Evolutionary conservation across 2,888 invertebrate genomes (phyloP), one percentile per base, ranked within the genome.

Genomic region (Camponotus fellah): DNA sequence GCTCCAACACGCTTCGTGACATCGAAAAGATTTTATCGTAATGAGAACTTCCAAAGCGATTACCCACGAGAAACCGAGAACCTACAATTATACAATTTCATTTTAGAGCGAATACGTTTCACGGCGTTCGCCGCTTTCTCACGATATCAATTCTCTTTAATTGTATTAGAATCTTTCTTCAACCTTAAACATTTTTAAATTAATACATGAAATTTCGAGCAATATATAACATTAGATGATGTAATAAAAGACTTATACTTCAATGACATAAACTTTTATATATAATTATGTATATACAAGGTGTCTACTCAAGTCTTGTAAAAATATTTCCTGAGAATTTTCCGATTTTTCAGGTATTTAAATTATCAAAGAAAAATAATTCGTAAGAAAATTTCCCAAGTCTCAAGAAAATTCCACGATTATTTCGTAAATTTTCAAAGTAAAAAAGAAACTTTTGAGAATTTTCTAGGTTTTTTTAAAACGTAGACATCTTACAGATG

Each of bases 1-100:
- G 69, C 60, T 34, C 34, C 34, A 71, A 60, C 21, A 34, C 17
- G 71, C 79, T 79, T 46, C 58, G 60, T 72, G 79, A 72, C 72
- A 72, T 17, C 71, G 79, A 72, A 72, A 72, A 80, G 79, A 80
- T 72, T 62, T 80, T 80, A 80, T 80, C 79, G 72, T 72, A 26
- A 46, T 32, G 72, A 72, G 46, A 80, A 58, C 79, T 80, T 72
- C 79, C 26, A 80, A 80, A 80, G 79, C 62, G 79, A 80, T 80
- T 80, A 80, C 60, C 43, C 43, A 17, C 34, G 60, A 37, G 72
- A 79, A 60, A 14, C n/a, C n/a, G 6, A 32, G 43, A 69, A 58
- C 46, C 58, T 14, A 6, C 79, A 72, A 80, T 80, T 72, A 72
- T 58, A 69, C 21, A 58, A 79, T 72, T 21, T 60, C 46, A 71